Evolutionary conservation across 1,140 invertebrate species (phyloP), one percentile per base, ranked within the genome.

Genomic region (Zophobas atratus): DNA sequence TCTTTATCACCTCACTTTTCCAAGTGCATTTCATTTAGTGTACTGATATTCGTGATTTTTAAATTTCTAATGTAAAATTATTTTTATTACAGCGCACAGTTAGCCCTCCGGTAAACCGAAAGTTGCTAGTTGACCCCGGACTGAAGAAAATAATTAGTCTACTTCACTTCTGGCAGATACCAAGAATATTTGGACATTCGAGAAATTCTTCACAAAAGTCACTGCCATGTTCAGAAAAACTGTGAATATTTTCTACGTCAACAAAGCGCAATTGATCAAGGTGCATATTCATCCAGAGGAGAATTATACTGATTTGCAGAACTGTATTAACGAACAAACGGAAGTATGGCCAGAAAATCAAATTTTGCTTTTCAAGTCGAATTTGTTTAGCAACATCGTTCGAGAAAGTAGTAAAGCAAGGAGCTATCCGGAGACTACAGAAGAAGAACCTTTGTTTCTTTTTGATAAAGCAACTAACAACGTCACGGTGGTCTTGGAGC

Each of bases 51-150:
- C 0, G 20, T 20, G 20, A 20, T 20, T 86, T 93, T 94, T 82
- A 97, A 97, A 57, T 97, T 95, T 2, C 97, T 95, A 1, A 95
- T 96, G 82, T 99, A 99, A 86, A 93, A 96, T 96, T 3, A 97
- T 97, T 1, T 96, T 99, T 1, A 98, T 99, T 84, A 96, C 96
- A 0, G 96, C 87, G 97, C 97, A 1, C 92, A 94, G 0, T 98
- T 99, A 78, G 94, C 97, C 79, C 99, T 97, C 97, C 93, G 92
- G 55, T 88, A 92, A 71, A 94, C 97, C 0, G 88, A 90, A 1
- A 94, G 95, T 80, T 98, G 97, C 87, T 93, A 96, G 79, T 86
- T 98, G 0, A 96, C 81, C 87, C 88, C 33, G 96, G 96, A 0
- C 85, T 98, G 1, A 94, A 96, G 82, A 93, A 94, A 81, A 90